Evolutionary conservation across 2,113 vertebrate species (phyloP), one percentile per base, ranked within the genome.

Genomic region (Siniperca knerii): DNA sequence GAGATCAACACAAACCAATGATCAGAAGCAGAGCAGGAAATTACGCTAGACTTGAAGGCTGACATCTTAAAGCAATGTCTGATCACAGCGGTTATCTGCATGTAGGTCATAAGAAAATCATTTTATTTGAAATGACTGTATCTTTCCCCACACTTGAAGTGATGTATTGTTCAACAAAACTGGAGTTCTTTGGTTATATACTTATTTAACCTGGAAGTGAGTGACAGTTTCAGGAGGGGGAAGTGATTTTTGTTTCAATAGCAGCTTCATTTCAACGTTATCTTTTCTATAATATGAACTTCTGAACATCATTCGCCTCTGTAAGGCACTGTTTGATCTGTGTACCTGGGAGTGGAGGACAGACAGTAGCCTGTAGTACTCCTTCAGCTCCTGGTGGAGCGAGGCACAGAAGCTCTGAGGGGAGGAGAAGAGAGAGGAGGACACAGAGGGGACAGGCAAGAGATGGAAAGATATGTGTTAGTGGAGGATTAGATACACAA

Each of bases 331-430:
- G 62, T 48, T 6, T 33, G 55, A 9, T n/a, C 29, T 3, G 75
- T 13, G 33, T 94, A 98, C 98, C 96, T 99, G 98, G 5, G 98
- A 98, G 90, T 99, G 98, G 66, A 99, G 94, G 75, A 99, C 98
- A 23, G 98, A 99, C 0, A 99, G 96, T 1, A 99, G 92, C 20
- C 98, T 94, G 89, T 99, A 99, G 91, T 99, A 99, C 68, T 99
- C 98, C 91, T 97, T 98, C 69, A 99, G 96, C 85, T 99, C 98
- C 85, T 99, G 98, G 90, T 99, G 98, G 79, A 99, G 96, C 0
- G 98, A 96, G 0, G 98, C 98, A 92, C 98, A 99, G 93, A 99
- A 99, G 93, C 98, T 99, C 98, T 99, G 79, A 70, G 12, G 55
- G 23, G 13, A 37, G 71, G 23, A 72, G 48, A 9, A 18, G 21